These are phyloP conservation scores for Herminia tarsipennalis DNA, from an alignment of 2,888 invertebrate genomes.

Conservation along the genomic window DNA sequence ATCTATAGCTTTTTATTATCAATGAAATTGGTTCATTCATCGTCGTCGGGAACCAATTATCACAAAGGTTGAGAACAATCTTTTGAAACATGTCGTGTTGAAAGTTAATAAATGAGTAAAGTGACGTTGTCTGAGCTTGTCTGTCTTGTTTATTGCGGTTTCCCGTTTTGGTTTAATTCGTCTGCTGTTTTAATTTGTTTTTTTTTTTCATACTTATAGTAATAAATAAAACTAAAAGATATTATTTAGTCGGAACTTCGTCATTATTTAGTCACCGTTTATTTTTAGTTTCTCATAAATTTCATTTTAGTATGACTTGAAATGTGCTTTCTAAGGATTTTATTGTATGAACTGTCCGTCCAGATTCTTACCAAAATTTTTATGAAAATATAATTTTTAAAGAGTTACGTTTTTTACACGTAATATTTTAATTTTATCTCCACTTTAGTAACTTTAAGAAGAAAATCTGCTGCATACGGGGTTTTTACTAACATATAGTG, in stretches of 20 bases:
- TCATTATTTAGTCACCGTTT: too few relatives aligned
- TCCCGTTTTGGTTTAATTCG: not conserved
- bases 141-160: not conserved
- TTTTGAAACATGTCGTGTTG: slow-evolving; percentile 5
- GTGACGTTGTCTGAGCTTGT: slow-evolving; percentile 2
- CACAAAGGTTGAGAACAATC: not conserved
- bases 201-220: not conserved
- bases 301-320: too few relatives aligned
- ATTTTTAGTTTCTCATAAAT: too few relatives aligned
- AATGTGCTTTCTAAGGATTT: not conserved
- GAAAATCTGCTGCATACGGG: not conserved
- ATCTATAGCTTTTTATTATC: too few relatives aligned
- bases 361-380: not conserved
- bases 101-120: slow-evolving; percentile 2
- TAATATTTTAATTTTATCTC: slow-evolving; percentile 1
- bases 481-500: not conserved
- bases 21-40: too few relatives aligned
- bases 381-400: slow-evolving; percentile 4
- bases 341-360: not conserved
- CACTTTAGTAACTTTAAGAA: slow-evolving; percentile 7
- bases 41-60: too few relatives aligned
- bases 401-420: not conserved
- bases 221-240: not conserved
- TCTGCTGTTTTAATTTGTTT: not conserved
- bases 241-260: not conserved